phyloP scores from a whole-genome alignment of 1,140 invertebrate genomes.

The Eulimnadia texana region DNA sequence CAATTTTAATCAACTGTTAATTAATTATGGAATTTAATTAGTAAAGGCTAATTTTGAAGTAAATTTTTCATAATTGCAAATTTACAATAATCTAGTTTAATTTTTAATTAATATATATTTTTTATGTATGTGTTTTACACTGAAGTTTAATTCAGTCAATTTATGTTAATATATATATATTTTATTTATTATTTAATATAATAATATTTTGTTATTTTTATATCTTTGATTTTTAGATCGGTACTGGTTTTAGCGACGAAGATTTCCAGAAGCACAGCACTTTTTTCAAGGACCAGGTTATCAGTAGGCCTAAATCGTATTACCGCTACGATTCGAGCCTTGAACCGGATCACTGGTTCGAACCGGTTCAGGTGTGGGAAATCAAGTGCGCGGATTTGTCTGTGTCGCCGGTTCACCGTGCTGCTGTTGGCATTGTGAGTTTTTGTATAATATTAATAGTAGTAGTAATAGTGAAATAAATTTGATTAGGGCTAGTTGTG shows the following conservation, averaged over 20 bases:
- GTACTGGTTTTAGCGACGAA: constrained; percentile 94
- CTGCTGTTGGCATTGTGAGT: constrained; percentile 69
- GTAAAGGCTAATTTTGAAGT: constrained; percentile 6
- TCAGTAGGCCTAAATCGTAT: constrained; percentile 63
- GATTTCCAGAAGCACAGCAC: constrained; percentile 61
- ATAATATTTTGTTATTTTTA: constrained; percentile 11
- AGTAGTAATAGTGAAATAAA: too few relatives aligned
- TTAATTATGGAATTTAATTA: too few relatives aligned
- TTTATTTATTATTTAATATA: not conserved
- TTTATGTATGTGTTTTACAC: too few relatives aligned
- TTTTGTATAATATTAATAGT: constrained; percentile 13
- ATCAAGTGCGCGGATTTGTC: constrained; percentile 97
- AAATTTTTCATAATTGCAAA: constrained; percentile 8
- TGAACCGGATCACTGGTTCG: constrained; percentile 91
- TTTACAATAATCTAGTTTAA: not conserved
- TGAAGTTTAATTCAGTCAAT: too few relatives aligned
- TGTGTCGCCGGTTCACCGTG: constrained; percentile 84
- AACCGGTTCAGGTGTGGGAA: constrained; percentile 88
- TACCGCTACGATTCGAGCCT: constrained; percentile 62
- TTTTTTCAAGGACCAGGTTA: constrained; percentile 60
- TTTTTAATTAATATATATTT: too few relatives aligned
- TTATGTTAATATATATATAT: too few relatives aligned
- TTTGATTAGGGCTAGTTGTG: too few relatives aligned
- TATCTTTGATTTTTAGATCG: constrained; percentile 54
- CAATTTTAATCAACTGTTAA: too few relatives aligned